Conservation (phyloP, 1,140 invertebrate species). For the Brachionus rotundiformis region DNA sequence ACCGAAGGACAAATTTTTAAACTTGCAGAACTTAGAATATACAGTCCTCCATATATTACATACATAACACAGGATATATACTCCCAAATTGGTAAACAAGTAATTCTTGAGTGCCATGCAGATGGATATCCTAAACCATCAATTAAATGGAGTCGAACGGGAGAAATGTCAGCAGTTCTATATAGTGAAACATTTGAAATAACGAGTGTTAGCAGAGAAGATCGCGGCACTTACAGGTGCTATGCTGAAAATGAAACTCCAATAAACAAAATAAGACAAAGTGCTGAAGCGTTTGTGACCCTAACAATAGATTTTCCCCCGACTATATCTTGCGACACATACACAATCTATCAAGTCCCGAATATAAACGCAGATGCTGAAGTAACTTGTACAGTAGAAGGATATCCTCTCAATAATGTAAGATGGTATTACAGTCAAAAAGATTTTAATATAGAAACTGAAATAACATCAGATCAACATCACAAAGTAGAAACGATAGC, state of each 20-base stretch:
- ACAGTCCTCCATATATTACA: conserved; percentile 29
- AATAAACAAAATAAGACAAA: conserved; percentile 18
- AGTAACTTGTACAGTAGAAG: conserved; percentile 46
- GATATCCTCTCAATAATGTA: conserved; percentile 41
- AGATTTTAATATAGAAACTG: conserved; percentile 42
- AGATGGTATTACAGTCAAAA: conserved; percentile 44
- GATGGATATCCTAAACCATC: conserved; percentile 50
- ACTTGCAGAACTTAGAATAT: background rate
- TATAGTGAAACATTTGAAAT: conserved; percentile 46
- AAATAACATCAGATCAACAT: conserved; percentile 33
- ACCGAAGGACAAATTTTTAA: conserved; percentile 46
- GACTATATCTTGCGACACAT: conserved; percentile 24
- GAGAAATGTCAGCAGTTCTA: conserved; percentile 24
- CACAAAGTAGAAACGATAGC: conserved; percentile 44
- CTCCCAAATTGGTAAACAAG: background rate
- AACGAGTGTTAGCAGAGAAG: conserved; percentile 39
- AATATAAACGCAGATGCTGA: conserved; percentile 51
- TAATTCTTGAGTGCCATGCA: conserved; percentile 17
- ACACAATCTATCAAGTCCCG: conserved; percentile 36
- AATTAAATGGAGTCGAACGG: conserved; percentile 42
- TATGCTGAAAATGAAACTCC: conserved; percentile 45
- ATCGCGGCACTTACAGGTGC: conserved; percentile 47
- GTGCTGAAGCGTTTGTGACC: conserved; percentile 43
- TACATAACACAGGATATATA: conserved; percentile 45
- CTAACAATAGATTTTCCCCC: conserved; percentile 46